phyloP scores from a whole-genome alignment of 2,113 vertebrate genomes.

The Larimichthys polyactis region DNA sequence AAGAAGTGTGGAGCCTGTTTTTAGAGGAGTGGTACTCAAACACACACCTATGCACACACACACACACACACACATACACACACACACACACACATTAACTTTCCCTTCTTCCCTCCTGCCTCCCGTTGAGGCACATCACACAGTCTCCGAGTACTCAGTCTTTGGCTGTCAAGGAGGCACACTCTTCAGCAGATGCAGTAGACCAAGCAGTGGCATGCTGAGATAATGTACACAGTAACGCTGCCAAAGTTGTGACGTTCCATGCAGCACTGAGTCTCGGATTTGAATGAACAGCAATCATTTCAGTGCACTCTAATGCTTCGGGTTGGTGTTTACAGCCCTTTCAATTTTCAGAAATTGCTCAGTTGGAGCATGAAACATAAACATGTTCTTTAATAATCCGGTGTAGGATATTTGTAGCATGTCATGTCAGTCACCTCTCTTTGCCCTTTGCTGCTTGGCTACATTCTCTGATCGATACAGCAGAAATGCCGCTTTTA shows the following conservation, averaged over 20 bases:
- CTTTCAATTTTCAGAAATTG: slow-evolving; percentile 17
- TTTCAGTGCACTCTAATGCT: not conserved
- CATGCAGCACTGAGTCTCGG: slow-evolving; percentile 16
- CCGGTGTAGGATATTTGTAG: not conserved
- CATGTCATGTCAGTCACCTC: not conserved
- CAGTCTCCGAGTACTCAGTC: slow-evolving; percentile 30
- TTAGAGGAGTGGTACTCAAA: not conserved
- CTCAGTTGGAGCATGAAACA: not conserved
- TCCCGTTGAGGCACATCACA: slow-evolving; percentile 32
- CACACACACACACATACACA: slow-evolving; percentile 13
- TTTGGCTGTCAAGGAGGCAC: slow-evolving; percentile 45
- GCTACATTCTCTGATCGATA: not conserved
- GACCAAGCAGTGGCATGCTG: slow-evolving; percentile 43
- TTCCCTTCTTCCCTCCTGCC: slow-evolving; percentile 5
- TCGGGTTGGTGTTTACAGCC: slow-evolving; percentile 7
- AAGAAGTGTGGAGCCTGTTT: slow-evolving; percentile 48
- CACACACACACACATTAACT: slow-evolving; percentile 36
- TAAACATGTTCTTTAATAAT: not conserved
- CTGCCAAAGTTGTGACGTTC: slow-evolving; percentile 30
- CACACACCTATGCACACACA: not conserved
- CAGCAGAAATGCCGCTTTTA: not conserved
- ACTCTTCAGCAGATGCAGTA: slow-evolving; percentile 40
- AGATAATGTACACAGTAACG: slow-evolving; percentile 51
- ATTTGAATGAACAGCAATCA: slow-evolving; percentile 40
- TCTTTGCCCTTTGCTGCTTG: not conserved